phyloP scores from a whole-genome alignment of 2,113 vertebrate species.

The Dasyprocta punctata region DNA sequence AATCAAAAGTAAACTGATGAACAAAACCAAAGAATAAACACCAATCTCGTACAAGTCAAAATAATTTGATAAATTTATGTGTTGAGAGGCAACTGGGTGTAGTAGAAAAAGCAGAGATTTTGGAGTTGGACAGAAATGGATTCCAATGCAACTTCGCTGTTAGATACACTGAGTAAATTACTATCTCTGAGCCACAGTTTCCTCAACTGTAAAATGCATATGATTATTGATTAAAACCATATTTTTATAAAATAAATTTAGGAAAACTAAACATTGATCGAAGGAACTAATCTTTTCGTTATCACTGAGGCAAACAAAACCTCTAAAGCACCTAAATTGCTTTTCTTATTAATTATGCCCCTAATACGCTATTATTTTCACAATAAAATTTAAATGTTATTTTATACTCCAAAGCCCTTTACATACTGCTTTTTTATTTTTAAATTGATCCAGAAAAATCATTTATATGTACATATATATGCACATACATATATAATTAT shows the following conservation, averaged over 20 bases:
- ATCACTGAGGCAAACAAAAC: slow-evolving; percentile 29
- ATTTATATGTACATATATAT: too few species aligned
- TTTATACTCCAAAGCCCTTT: slow-evolving; percentile 16
- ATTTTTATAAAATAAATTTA: slow-evolving; percentile 36
- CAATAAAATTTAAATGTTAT: slow-evolving; percentile 27
- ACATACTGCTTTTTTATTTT: not conserved
- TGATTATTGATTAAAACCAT: slow-evolving; percentile 43
- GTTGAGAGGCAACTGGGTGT: not conserved
- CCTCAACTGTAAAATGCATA: slow-evolving; percentile 2
- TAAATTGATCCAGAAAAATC: not conserved
- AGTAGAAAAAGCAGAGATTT: slow-evolving; percentile 26
- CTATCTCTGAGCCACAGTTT: not conserved
- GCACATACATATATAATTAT: too few species aligned
- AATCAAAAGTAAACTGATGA: slow-evolving; percentile 20
- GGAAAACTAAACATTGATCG: slow-evolving; percentile 30
- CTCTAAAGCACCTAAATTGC: slow-evolving; percentile 32
- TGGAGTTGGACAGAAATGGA: not conserved
- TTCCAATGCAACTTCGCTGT: not conserved
- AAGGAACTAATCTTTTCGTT: slow-evolving; percentile 29
- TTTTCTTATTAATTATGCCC: slow-evolving; percentile 9
- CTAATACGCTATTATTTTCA: slow-evolving; percentile 42
- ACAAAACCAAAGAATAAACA: slow-evolving; percentile 20
- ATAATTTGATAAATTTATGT: slow-evolving; percentile 15
- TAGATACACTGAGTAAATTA: not conserved
- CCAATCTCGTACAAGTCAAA: not conserved